Percentiles rank a stretch among this genome's conserved stretches.
These are phyloP conservation scores for Chloromyia formosa DNA, from an alignment of 2,888 invertebrate species.

Conservation along the genomic window DNA sequence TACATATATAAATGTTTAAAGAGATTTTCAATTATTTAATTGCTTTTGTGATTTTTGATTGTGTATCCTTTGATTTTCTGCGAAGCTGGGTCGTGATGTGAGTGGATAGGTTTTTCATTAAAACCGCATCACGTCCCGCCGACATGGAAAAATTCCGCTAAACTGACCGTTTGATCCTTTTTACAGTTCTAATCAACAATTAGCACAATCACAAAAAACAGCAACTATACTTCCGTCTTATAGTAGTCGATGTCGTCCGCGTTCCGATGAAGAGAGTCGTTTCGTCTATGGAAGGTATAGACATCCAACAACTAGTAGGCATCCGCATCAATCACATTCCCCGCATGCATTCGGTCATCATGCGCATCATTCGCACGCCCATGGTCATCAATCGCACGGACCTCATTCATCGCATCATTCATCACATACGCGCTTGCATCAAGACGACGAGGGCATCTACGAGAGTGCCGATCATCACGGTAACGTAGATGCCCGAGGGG, in stretches of 20 bases:
- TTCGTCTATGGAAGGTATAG: conserved; percentile 78
- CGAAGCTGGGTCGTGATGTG: conserved; percentile 3
- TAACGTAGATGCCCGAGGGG: conserved; percentile 72
- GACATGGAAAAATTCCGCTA: background rate
- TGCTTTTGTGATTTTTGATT: background rate
- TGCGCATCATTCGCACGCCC: conserved; percentile 65
- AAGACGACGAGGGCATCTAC: conserved; percentile 86
- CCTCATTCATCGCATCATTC: conserved; percentile 67
- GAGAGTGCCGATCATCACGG: conserved; percentile 84
- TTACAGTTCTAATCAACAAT: conserved; percentile 64
- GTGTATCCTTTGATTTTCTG: background rate
- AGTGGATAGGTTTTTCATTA: background rate
- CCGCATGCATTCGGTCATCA: conserved; percentile 66
- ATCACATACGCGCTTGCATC: conserved; percentile 69
- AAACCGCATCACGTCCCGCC: conserved; percentile 10
- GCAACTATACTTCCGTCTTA: conserved; percentile 66
- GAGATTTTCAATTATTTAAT: background rate
- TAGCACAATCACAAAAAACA: conserved; percentile 66
- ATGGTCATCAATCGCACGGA: conserved; percentile 64
- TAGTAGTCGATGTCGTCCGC: conserved; percentile 70
- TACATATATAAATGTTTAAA: conserved; percentile 9
- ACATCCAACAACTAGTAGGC: conserved; percentile 62
- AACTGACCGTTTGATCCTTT: background rate
- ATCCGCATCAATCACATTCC: conserved; percentile 68
- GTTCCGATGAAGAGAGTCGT: conserved; percentile 75